Evolutionary conservation across 2,113 vertebrate species (phyloP).

Genomic region (Peucedramus taeniatus): DNA sequence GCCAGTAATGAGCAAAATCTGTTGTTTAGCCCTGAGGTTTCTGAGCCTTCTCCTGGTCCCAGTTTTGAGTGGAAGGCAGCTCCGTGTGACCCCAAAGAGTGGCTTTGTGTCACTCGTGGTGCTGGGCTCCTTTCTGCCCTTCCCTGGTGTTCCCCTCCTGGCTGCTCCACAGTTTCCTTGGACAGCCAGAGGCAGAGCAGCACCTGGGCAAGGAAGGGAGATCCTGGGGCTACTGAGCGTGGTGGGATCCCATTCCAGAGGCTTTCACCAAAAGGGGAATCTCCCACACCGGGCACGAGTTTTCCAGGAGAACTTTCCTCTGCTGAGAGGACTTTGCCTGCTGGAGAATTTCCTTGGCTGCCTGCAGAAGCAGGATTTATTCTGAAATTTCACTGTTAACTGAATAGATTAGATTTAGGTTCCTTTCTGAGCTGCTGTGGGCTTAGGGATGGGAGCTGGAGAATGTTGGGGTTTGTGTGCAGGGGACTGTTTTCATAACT

Average conservation of each 20-base stretch:
- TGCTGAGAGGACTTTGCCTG: background rate
- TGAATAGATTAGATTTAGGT: background rate
- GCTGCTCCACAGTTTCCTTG: background rate
- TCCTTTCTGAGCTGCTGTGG: background rate
- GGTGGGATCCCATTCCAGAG: background rate
- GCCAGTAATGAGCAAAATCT: background rate
- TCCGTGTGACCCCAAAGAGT: background rate
- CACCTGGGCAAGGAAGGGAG: background rate
- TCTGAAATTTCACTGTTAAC: background rate
- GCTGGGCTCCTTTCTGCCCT: rapidly evolving
- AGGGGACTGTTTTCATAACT: background rate
- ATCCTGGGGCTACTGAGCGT: background rate
- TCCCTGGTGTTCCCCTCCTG: background rate
- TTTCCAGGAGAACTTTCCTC: background rate
- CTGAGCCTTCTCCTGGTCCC: background rate
- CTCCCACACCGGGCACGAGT: rapidly evolving
- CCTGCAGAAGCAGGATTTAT: background rate
- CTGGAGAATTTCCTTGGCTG: background rate
- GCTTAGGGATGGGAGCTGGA: background rate
- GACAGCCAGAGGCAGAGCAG: background rate
- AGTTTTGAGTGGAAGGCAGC: background rate
- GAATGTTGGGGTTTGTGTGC: background rate
- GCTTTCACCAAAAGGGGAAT: background rate
- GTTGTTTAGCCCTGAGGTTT: background rate
- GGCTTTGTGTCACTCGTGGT: background rate